Evolutionary conservation across 2,888 invertebrate genomes (phyloP).

Genomic region (Ischnura elegans): DNA sequence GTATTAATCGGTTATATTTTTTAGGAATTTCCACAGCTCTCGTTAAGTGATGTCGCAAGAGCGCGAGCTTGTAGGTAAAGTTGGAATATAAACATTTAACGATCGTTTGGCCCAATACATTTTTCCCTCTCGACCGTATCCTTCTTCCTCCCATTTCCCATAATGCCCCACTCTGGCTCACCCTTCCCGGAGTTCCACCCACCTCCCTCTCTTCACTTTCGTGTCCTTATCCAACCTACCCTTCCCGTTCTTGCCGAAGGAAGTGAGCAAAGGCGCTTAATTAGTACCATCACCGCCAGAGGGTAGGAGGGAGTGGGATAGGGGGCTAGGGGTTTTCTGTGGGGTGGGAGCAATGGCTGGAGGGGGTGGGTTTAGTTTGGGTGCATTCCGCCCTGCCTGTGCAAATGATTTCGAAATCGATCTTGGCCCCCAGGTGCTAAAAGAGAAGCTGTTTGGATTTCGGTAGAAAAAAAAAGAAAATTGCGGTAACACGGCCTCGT

Average conservation of each 20-base stretch:
- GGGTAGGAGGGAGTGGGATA: not conserved
- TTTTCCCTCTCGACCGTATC: no score
- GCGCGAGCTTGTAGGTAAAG: no score
- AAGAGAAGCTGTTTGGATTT: not conserved
- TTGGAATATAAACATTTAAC: no score
- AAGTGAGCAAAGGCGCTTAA: conserved; percentile 35
- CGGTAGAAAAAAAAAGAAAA: not conserved
- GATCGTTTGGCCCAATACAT: no score
- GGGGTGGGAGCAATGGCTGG: not conserved
- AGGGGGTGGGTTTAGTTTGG: not conserved
- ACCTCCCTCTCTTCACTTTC: not conserved
- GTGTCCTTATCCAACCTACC: not conserved
- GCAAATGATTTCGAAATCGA: conserved; percentile 23
- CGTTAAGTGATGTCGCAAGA: no score
- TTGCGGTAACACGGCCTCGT: not conserved
- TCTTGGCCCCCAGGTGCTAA: not conserved
- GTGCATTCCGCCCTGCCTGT: not conserved
- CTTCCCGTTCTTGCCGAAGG: not conserved
- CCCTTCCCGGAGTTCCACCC: no score
- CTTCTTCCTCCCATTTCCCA: not conserved
- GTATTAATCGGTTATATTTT: no score
- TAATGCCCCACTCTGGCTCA: not conserved
- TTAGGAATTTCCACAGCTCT: no score
- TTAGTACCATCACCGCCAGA: not conserved
- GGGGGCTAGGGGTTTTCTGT: not conserved